A percentile compares a stretch with the other conserved stretches of the same genome.
These are phyloP conservation scores for Kryptolebias ocellatus DNA, from an alignment of 2,797 vertebrate genomes.

Conservation along the genomic window DNA sequence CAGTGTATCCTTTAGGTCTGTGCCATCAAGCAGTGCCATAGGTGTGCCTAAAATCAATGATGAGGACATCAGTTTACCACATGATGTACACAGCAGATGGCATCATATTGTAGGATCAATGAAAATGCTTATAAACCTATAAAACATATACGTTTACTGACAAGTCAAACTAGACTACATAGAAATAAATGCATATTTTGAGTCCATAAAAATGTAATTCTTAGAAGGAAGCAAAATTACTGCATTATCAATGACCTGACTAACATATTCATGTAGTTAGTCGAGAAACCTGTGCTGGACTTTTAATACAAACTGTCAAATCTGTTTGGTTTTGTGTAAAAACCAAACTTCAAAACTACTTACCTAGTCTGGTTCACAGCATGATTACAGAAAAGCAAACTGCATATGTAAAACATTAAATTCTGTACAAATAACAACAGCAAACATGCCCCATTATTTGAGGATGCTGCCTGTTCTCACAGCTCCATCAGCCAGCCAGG, in stretches of 20 bases:
- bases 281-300: too few species aligned
- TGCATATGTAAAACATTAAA: neutral
- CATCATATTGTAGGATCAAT: neutral
- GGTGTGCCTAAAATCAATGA: neutral
- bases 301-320: too few species aligned
- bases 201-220: too few species aligned
- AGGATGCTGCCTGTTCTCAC: neutral
- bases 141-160: too few species aligned
- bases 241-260: too few species aligned
- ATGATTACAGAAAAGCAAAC: neutral
- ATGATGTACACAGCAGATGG: constrained; percentile 1
- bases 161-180: neutral
- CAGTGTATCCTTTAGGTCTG: neutral
- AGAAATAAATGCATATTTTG: neutral
- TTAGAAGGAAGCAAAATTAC: too few species aligned
- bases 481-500: neutral
- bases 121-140: too few species aligned
- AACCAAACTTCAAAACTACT: too few species aligned
- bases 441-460: neutral
- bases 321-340: too few species aligned
- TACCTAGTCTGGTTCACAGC: too few species aligned
- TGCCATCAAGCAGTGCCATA: neutral
- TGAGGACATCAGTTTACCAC: neutral
- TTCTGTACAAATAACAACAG: neutral
- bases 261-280: too few species aligned